Base-by-base conservation (phyloP, 1,140 invertebrate species). In the Orussus abietinus region DNA sequence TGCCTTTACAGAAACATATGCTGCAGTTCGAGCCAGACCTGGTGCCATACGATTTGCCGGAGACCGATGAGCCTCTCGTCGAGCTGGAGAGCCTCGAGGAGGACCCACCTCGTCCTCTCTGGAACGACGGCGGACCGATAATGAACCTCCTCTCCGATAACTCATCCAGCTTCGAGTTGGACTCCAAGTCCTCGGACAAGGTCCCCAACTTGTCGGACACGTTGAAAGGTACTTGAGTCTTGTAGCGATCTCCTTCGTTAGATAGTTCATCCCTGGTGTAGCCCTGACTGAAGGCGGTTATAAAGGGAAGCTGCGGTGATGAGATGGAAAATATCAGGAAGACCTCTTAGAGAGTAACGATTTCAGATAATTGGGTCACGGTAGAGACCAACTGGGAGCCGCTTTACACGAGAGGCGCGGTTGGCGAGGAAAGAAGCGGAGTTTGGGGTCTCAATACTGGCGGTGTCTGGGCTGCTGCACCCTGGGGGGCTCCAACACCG, bases 311-410 rank as follows among this genome's bases (percentile, higher is more conserved):
- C n/a, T n/a, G n/a, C n/a, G n/a, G n/a, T n/a, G n/a, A n/a, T n/a
- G n/a, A n/a, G n/a, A n/a, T n/a, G n/a, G n/a, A n/a, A n/a, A n/a
- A n/a, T n/a, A n/a, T n/a, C n/a, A n/a, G n/a, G n/a, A n/a, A n/a
- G n/a, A n/a, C n/a, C n/a, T n/a, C n/a, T n/a, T n/a, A n/a, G n/a
- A n/a, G n/a, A n/a, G n/a, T n/a, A n/a, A n/a, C n/a, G n/a, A 22
- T 47, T 53, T 11, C 26, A 72, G 64, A 73, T 38, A 74, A 69
- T 36, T 75, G 72, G 72, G 56, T 64, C 10, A 62, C 62, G 30
- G 49, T 73, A 2, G 66, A 72, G 46, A 68, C 68, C n/a, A 66
- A 72, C 52, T 75, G 74, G 74, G 66, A 75, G 51, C 73, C 72
- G 4, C 49, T 75, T 14, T 74, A 74, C 19, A 69, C 66, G 3